Evolutionary conservation across 1,140 invertebrate genomes (phyloP).

Genomic region (Epicauta chinensis): DNA sequence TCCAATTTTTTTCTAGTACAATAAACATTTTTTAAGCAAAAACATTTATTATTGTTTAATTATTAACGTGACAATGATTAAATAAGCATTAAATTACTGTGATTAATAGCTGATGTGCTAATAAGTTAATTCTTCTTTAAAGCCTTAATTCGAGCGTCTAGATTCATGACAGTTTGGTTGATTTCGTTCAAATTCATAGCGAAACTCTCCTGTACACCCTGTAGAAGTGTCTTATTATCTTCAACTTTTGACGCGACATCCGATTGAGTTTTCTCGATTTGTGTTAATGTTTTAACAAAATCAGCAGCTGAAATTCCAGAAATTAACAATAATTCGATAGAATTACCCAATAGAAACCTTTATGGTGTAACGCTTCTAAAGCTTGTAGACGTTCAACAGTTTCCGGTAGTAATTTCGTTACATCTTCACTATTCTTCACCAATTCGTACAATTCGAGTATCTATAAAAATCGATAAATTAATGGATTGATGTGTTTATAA

Average conservation of each 20-base stretch:
- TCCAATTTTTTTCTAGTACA: too few relatives aligned
- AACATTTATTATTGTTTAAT: too few relatives aligned
- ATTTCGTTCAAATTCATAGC: slow-evolving; percentile 67
- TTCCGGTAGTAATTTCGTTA: slow-evolving; percentile 69
- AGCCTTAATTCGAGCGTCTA: slow-evolving; percentile 65
- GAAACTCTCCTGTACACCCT: slow-evolving; percentile 75
- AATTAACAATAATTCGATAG: not conserved
- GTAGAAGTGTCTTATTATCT: slow-evolving; percentile 69
- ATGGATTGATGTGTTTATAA: not conserved
- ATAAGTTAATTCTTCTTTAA: slow-evolving; percentile 43
- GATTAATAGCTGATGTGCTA: not conserved
- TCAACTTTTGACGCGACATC: slow-evolving; percentile 65
- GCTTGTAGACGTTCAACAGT: slow-evolving; percentile 78
- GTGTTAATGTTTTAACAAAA: slow-evolving; percentile 75
- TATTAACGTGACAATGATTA: too few relatives aligned
- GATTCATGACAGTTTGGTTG: slow-evolving; percentile 64
- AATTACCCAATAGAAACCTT: slow-evolving; percentile 53
- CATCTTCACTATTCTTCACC: slow-evolving; percentile 74
- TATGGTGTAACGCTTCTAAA: slow-evolving; percentile 78
- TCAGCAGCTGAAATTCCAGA: slow-evolving; percentile 64
- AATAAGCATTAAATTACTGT: too few relatives aligned
- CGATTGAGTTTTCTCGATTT: slow-evolving; percentile 74
- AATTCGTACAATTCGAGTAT: slow-evolving; percentile 80
- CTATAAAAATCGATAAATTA: slow-evolving; percentile 45
- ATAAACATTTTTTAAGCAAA: too few relatives aligned